phyloP scores from a whole-genome alignment of 2,797 vertebrate species.

The Passerculus sandwichensis region DNA sequence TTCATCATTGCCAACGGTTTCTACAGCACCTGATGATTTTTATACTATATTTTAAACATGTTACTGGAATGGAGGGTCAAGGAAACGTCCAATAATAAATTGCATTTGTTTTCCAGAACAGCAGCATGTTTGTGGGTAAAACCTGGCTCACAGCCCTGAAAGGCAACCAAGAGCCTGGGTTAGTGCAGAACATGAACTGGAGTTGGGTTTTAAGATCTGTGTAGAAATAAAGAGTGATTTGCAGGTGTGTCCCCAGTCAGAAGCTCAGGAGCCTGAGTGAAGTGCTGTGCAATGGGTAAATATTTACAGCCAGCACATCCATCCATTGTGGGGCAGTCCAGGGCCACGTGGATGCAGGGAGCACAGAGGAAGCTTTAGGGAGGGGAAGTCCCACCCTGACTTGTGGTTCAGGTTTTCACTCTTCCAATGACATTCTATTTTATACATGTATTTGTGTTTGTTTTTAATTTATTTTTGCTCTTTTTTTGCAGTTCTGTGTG shows the following conservation, averaged over 20 bases:
- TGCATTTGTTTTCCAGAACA: not conserved
- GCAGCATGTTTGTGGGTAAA: not conserved
- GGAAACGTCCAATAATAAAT: not conserved
- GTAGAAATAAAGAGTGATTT: slow-evolving; percentile 98
- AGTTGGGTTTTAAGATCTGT: slow-evolving; percentile 84
- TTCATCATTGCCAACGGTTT: not conserved
- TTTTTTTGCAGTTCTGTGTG: not conserved
- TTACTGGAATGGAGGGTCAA: not conserved
- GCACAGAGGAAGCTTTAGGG: slow-evolving; percentile 73
- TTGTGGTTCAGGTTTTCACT: not conserved
- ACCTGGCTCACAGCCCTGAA: not conserved
- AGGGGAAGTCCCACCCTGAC: slow-evolving; percentile 76
- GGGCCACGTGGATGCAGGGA: slow-evolving; percentile 83
- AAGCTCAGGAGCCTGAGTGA: slow-evolving; percentile 90
- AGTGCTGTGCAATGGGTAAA: slow-evolving; percentile 98
- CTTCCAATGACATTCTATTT: accelerated
- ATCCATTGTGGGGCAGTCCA: slow-evolving; percentile 84
- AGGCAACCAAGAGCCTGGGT: slow-evolving; percentile 71
- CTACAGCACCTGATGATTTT: not conserved
- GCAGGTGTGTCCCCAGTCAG: slow-evolving; percentile 90
- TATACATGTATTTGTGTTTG: accelerated
- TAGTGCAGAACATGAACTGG: slow-evolving; percentile 82
- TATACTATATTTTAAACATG: not conserved
- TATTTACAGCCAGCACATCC: slow-evolving; percentile 94
- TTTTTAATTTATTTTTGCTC: not conserved